Evolutionary conservation across 2,113 vertebrate genomes (phyloP).

Genomic region (Hydropotes inermis): DNA sequence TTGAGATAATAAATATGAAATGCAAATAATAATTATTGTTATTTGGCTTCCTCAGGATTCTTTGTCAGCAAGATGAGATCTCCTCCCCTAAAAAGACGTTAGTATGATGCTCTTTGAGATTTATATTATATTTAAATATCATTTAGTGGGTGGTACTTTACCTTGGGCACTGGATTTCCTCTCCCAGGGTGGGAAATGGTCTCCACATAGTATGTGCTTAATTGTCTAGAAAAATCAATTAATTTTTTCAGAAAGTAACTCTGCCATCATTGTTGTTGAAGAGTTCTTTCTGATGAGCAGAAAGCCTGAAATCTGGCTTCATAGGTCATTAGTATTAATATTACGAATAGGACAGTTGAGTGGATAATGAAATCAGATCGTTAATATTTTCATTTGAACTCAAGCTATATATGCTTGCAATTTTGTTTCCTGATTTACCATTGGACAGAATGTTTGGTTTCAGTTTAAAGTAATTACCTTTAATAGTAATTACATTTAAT

Average conservation of each 20-base stretch:
- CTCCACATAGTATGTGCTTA: conserved; percentile 1
- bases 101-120: conserved; percentile 66
- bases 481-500: neutral
- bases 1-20: conserved; percentile 54
- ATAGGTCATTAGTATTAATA: conserved; percentile 32
- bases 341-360: neutral
- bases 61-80: conserved; percentile 71
- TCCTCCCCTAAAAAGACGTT: conserved; percentile 70
- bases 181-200: neutral
- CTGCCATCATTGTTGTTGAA: neutral
- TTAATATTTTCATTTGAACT: conserved; percentile 45
- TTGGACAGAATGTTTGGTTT: neutral
- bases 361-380: conserved; percentile 17
- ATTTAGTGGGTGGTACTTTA: conserved; percentile 44
- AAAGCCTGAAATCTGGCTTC: conserved; percentile 24
- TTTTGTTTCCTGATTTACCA: conserved; percentile 26
- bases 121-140: conserved; percentile 55
- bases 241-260: conserved; percentile 38
- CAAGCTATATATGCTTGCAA: neutral
- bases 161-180: neutral
- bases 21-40: conserved; percentile 69
- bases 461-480: conserved; percentile 35
- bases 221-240: conserved; percentile 17
- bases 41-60: conserved; percentile 72
- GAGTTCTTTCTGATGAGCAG: conserved; percentile 37